Percentiles rank a stretch among this genome's conserved stretches.
These are phyloP conservation scores for Agriopis marginaria DNA, from an alignment of 2,888 invertebrate species.

Conservation along the genomic window DNA sequence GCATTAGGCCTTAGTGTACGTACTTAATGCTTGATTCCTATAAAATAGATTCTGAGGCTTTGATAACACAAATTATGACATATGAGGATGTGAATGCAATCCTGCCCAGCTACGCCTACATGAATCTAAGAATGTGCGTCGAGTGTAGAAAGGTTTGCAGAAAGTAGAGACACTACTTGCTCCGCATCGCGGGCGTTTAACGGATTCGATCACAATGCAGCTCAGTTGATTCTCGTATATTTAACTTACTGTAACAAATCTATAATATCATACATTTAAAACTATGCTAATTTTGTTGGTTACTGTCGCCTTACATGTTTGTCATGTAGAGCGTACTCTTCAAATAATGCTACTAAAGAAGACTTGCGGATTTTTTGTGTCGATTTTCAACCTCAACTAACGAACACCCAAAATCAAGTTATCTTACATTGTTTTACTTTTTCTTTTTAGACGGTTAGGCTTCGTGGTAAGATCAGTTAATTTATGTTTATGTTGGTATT, in stretches of 20 bases:
- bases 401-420: constrained; percentile 8
- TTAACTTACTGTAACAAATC: constrained; percentile 82
- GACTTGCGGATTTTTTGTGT: constrained; percentile 27
- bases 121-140: constrained; percentile 58
- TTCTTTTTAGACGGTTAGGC: constrained; percentile 7
- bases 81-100: background rate
- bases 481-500: constrained; percentile 17
- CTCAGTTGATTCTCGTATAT: constrained; percentile 83
- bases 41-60: background rate
- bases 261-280: constrained; percentile 71
- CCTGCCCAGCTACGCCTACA: constrained; percentile 29
- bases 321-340: constrained; percentile 22
- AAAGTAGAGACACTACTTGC: constrained; percentile 65
- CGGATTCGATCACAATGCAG: constrained; percentile 83
- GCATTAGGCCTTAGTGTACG: too few species aligned
- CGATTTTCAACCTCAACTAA: constrained; percentile 7
- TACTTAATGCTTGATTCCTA: background rate
- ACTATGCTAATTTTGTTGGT: constrained; percentile 66
- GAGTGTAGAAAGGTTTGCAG: constrained; percentile 63
- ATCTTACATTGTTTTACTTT: constrained; percentile 17
- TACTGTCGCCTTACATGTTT: constrained; percentile 51
- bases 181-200: constrained; percentile 56
- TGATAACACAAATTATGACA: background rate
- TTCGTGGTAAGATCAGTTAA: constrained; percentile 15
- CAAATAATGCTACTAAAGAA: constrained; percentile 36